These are phyloP conservation scores for Achatina immaculata DNA, from an alignment of 1,140 invertebrate species.

Conservation along the genomic window DNA sequence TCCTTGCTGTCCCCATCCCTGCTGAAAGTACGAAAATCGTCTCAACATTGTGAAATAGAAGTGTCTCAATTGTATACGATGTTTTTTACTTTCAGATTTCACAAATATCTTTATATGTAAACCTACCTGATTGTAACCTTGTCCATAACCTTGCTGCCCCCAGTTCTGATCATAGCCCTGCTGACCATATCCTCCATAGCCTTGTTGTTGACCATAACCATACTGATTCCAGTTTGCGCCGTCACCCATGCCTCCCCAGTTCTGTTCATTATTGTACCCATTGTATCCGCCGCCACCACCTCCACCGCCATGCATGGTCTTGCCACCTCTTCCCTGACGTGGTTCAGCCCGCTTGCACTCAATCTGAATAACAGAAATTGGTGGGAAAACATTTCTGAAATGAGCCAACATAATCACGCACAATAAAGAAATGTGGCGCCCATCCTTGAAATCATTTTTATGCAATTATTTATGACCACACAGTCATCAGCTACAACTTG, in stretches of 20 bases:
- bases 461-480: too few relatives aligned
- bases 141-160: constrained; percentile 17
- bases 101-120: too few relatives aligned
- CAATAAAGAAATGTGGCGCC: too few relatives aligned
- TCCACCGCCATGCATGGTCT: constrained; percentile 7
- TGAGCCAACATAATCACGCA: background rate
- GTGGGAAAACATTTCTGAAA: constrained; percentile 1
- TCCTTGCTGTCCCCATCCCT: background rate
- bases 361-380: constrained; percentile 27
- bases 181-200: constrained; percentile 27
- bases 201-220: constrained; percentile 19
- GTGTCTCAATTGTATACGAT: too few relatives aligned
- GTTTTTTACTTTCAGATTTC: too few relatives aligned
- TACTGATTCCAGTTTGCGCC: constrained; percentile 29
- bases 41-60: too few relatives aligned
- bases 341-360: constrained; percentile 42
- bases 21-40: too few relatives aligned
- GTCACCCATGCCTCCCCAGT: constrained; percentile 29
- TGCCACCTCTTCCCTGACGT: constrained; percentile 31
- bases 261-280: constrained; percentile 19
- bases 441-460: too few relatives aligned
- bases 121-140: background rate
- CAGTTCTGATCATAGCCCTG: constrained; percentile 32
- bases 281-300: background rate
- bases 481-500: too few relatives aligned